Evolutionary conservation across 2,888 invertebrate species (phyloP), one percentile per base, ranked within the genome.

Genomic region (Drosophila antonietae): DNA sequence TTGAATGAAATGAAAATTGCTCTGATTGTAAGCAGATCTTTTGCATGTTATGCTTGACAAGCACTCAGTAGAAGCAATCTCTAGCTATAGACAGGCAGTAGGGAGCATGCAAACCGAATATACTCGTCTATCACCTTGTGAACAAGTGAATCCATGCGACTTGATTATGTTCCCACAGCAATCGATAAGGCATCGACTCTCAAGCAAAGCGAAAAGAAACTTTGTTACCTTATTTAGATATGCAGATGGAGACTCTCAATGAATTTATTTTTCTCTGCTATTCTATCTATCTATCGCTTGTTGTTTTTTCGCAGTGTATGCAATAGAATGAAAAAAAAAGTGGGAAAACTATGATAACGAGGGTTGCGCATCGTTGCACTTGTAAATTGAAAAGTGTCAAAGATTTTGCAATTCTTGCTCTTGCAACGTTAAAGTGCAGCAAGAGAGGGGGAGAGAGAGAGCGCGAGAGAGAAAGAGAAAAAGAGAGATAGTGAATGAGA

Each of bases 311-410:
- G 7, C 49, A 62, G 78, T 76, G 78, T 65, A 66, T 28, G 46
- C 7, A 12, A 31, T 3, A 12, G 12, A 37, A 37, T 7, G n/a
- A 6, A 41, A 18, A 20, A 75, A 46, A 31, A 20, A 7, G 14
- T 15, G 5, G 20, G 44, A 43, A 57, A 60, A 61, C 67, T 64
- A 46, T 59, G 47, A 68, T 64, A 76, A 51, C 52, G 56, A 58
- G 33, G 43, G 58, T 37, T 69, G 46, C 65, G 74, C 78, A 31
- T 78, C 69, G 74, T 51, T 77, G 78, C 76, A 73, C 70, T 73
- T 78, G 78, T 63, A 77, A 77, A 77, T 77, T 69, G 76, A 77
- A 77, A 77, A 73, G 62, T 77, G 76, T 70, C 74, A 73, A 78
- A 73, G 78, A 77, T 77, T 73, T 78, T 66, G 57, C 59, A 63